Conservation (phyloP, 2,797 vertebrate genomes). For the Periparus ater region DNA sequence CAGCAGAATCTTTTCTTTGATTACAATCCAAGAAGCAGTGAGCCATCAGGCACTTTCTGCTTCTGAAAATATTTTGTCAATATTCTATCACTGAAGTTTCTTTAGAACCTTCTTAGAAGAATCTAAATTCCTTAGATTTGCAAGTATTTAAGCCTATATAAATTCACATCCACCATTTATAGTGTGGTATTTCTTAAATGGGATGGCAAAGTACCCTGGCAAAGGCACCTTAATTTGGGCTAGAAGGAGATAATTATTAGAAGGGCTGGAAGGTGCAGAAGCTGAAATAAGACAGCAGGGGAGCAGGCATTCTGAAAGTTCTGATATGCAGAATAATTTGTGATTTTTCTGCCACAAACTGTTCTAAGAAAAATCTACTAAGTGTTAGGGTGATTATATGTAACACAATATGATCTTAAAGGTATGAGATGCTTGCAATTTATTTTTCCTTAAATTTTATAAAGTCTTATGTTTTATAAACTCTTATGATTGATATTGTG, state of each 20-base stretch:
- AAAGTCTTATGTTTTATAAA: neutral
- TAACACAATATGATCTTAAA: neutral
- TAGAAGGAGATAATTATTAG: neutral
- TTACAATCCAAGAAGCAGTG: neutral
- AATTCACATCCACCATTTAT: neutral
- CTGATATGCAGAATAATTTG: neutral
- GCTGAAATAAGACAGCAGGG: neutral
- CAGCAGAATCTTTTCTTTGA: neutral
- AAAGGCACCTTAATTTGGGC: neutral
- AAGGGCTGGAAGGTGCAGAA: neutral
- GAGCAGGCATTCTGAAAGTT: neutral
- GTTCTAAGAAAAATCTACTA: neutral
- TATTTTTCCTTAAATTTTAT: neutral
- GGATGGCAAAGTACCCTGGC: neutral
- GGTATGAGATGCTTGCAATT: neutral
- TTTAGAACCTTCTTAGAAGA: neutral
- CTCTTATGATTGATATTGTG: neutral
- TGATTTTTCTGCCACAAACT: neutral
- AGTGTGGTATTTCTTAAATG: neutral
- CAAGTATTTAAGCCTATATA: neutral
- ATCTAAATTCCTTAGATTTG: neutral
- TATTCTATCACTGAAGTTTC: neutral
- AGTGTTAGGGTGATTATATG: neutral
- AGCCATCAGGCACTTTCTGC: neutral
- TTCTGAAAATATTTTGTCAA: neutral